phyloP scores from a whole-genome alignment of 2,797 vertebrate genomes.

The Threskiornis aethiopicus region DNA sequence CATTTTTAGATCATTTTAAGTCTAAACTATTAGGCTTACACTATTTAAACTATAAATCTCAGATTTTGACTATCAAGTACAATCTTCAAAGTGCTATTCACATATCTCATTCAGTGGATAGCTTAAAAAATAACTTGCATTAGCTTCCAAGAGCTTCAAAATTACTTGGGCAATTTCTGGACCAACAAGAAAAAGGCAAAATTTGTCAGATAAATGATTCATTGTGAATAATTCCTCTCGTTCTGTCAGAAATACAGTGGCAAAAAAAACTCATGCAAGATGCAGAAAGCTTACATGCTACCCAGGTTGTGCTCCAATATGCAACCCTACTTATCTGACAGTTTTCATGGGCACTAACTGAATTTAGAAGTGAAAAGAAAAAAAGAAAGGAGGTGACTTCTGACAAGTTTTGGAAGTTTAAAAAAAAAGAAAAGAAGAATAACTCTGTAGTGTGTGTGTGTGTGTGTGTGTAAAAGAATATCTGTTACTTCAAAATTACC shows the following conservation, averaged over 20 bases:
- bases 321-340: neutral
- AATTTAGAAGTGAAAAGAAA: neutral
- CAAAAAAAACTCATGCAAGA: neutral
- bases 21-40: neutral
- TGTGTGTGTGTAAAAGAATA: neutral
- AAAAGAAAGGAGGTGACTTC: neutral
- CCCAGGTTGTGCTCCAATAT: neutral
- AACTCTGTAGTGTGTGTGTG: neutral
- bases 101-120: neutral
- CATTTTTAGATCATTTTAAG: neutral
- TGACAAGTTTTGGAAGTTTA: neutral
- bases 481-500: neutral
- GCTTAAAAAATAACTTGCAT: neutral
- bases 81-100: slow-evolving; percentile 9
- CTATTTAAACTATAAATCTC: neutral
- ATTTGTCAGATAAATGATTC: neutral
- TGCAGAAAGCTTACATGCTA: neutral
- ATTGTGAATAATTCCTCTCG: neutral
- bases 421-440: neutral
- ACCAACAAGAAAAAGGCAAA: neutral
- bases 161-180: slow-evolving; percentile 7
- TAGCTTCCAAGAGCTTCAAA: neutral
- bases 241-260: neutral
- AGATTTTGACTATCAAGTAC: neutral
- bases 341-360: neutral